Evolutionary conservation across 2,888 invertebrate genomes (phyloP).

Genomic region (Melanotus villosus): DNA sequence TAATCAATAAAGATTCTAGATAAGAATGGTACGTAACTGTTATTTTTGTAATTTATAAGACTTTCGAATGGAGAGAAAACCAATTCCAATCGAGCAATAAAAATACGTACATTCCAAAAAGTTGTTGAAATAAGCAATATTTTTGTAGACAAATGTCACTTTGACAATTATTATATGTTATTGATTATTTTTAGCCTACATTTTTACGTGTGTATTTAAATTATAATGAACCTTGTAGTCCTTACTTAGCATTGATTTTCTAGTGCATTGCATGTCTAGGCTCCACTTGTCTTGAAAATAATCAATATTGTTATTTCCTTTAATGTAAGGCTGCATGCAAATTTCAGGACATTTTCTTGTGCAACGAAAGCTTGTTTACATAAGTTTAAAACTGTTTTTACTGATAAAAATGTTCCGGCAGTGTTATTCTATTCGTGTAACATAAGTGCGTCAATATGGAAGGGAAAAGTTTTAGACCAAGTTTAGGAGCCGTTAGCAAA

Average conservation of each 20-base stretch:
- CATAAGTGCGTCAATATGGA: slow-evolving; percentile 48
- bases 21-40: too few species aligned
- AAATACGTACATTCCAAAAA: too few species aligned
- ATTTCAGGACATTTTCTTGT: slow-evolving; percentile 25
- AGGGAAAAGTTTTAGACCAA: slow-evolving; percentile 49
- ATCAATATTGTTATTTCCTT: slow-evolving; percentile 60
- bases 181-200: slow-evolving; percentile 40
- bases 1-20: too few species aligned
- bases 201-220: slow-evolving; percentile 24
- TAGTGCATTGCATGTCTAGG: slow-evolving; percentile 56
- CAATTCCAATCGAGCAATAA: too few species aligned
- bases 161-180: slow-evolving; percentile 31
- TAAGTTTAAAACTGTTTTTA: not conserved
- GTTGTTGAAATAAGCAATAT: slow-evolving; percentile 26
- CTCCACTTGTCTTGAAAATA: slow-evolving; percentile 58
- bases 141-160: slow-evolving; percentile 27
- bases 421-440: not conserved
- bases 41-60: too few species aligned
- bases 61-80: too few species aligned
- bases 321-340: slow-evolving; percentile 28
- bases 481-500: slow-evolving; percentile 55
- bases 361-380: not conserved
- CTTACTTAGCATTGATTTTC: slow-evolving; percentile 48
- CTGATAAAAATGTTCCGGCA: not conserved
- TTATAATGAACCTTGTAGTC: slow-evolving; percentile 38